Conservation (phyloP, 2,797 vertebrate genomes). For the Pipistrellus nathusii region DNA sequence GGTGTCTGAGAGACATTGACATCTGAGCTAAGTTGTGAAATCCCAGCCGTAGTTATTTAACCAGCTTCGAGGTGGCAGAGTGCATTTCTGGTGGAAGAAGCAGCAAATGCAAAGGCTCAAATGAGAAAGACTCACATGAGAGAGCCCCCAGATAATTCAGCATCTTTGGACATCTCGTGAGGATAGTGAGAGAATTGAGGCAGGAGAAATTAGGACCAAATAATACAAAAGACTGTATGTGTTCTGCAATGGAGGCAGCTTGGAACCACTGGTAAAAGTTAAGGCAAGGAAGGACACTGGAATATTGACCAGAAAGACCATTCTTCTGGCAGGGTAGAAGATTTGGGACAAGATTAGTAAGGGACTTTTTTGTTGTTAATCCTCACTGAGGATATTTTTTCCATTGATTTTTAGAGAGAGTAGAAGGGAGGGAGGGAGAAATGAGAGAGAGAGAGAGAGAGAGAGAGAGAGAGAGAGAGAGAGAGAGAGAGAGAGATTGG, state of each 20-base stretch:
- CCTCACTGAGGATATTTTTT: too few species aligned
- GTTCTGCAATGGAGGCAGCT: background rate
- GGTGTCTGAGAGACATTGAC: background rate
- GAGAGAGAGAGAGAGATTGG: too few species aligned
- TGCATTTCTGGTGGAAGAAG: background rate
- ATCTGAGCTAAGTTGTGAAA: constrained; percentile 24
- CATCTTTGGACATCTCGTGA: background rate
- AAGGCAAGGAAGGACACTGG: background rate
- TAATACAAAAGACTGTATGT: background rate
- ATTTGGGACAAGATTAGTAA: background rate
- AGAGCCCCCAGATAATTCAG: background rate
- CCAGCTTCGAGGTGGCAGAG: background rate
- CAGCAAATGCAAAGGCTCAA: background rate
- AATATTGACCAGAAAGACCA: background rate
- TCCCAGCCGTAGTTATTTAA: background rate
- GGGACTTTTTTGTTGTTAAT: background rate
- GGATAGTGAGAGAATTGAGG: background rate
- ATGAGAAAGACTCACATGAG: background rate
- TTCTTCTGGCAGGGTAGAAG: background rate
- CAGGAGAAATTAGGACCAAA: background rate
- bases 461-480: too few species aligned
- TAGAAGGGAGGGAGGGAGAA: too few species aligned
- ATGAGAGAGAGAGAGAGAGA: too few species aligned
- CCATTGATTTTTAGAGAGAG: too few species aligned
- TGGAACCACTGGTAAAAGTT: background rate